Percentiles rank a stretch among this genome's conserved stretches.
These are phyloP conservation scores for Furnarius figulus DNA, from an alignment of 2,113 vertebrate species.

Conservation along the genomic window DNA sequence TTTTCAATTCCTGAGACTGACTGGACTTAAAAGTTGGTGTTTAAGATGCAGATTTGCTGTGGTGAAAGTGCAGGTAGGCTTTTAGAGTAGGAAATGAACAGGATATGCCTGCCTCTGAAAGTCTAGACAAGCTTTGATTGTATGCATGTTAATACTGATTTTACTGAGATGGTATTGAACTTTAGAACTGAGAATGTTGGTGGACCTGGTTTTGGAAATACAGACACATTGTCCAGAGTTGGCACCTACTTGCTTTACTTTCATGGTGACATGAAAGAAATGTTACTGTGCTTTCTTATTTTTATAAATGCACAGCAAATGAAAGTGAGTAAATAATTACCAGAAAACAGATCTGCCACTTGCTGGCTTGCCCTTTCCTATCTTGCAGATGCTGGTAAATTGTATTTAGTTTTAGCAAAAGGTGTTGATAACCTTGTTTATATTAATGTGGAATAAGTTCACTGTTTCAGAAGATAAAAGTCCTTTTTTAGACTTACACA, in stretches of 20 bases:
- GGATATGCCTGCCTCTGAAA: neutral
- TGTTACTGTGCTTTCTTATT: neutral
- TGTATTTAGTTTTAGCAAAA: neutral
- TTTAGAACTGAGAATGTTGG: neutral
- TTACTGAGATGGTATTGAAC: neutral
- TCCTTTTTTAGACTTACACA: neutral
- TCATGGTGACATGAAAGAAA: neutral
- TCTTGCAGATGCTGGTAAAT: neutral
- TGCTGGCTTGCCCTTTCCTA: neutral
- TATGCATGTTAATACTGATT: neutral
- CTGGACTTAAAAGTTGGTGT: neutral
- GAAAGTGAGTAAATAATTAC: neutral
- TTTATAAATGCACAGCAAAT: neutral
- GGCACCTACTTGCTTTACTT: neutral
- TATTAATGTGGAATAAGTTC: neutral
- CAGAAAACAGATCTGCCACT: neutral
- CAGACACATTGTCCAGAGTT: neutral
- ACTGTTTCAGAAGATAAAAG: neutral
- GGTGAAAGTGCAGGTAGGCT: neutral
- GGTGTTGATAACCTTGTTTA: slow-evolving; percentile 39
- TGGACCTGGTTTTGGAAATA: neutral
- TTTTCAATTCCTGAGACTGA: neutral
- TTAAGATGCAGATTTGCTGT: neutral
- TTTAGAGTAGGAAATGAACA: neutral
- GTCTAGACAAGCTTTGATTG: neutral